A percentile compares a stretch with the other conserved stretches of the same genome.
Evolutionary conservation across 2,113 vertebrate genomes (phyloP).

Genomic region (Alethe diademata): DNA sequence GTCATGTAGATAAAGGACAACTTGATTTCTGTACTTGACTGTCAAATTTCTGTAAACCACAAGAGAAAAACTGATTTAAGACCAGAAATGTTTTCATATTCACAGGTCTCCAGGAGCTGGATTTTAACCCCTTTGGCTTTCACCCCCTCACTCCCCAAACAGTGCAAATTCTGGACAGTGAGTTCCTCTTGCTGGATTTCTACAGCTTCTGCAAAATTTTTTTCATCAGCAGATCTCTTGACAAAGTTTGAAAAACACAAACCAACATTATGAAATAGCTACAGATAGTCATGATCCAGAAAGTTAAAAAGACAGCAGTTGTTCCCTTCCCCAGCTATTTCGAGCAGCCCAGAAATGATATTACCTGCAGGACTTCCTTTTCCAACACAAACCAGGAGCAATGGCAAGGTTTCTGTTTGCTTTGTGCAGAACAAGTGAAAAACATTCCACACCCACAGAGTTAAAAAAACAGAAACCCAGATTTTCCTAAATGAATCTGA

Average conservation of each 20-base stretch:
- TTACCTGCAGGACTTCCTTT: conserved; percentile 6
- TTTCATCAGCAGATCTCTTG: background rate
- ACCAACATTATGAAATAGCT: background rate
- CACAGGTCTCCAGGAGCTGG: background rate
- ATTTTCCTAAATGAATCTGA: background rate
- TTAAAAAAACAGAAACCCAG: background rate
- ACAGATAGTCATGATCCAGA: background rate
- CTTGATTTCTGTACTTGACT: rapidly evolving
- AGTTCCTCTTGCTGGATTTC: background rate
- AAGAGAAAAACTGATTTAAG: background rate
- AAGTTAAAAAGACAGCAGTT: background rate
- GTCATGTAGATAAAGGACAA: background rate
- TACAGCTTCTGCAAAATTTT: background rate
- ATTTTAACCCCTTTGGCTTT: background rate
- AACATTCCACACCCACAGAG: background rate
- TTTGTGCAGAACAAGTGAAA: background rate
- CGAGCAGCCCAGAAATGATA: background rate
- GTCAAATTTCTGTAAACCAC: background rate
- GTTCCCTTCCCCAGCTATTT: background rate
- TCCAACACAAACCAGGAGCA: conserved; percentile 10
- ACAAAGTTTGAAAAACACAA: background rate
- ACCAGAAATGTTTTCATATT: background rate
- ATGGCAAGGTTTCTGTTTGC: conserved; percentile 6
- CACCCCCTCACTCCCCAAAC: background rate
- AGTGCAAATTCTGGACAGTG: background rate